Percentiles rank a stretch among this genome's conserved stretches.
Conservation (phyloP, 2,797 vertebrate genomes). For the Alectoris magna region DNA sequence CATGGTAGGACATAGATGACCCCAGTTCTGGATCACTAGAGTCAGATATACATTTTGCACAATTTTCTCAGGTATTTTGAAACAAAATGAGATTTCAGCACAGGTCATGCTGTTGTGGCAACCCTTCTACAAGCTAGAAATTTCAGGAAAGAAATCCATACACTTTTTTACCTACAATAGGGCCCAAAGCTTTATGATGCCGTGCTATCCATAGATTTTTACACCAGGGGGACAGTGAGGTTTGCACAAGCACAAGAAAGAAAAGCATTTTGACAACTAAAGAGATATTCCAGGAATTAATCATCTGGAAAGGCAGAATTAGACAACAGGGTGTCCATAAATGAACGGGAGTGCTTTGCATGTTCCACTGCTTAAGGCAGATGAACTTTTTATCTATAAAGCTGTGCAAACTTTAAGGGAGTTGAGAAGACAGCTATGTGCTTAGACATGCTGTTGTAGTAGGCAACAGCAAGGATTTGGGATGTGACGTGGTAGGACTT, state of each 20-base stretch:
- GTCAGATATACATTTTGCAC: neutral
- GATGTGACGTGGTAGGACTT: too few species aligned
- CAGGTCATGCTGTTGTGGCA: neutral
- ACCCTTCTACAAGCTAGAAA: neutral
- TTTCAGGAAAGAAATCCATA: neutral
- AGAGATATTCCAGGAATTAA: neutral
- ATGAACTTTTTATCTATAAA: slow-evolving; percentile 30
- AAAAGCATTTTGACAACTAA: neutral
- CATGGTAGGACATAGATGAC: neutral
- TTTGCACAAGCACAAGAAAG: neutral
- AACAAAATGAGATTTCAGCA: neutral
- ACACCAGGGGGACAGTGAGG: neutral
- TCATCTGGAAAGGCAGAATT: neutral
- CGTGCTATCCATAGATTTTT: neutral
- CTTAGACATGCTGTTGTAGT: neutral
- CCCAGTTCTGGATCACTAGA: neutral
- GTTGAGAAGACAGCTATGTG: neutral
- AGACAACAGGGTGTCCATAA: neutral
- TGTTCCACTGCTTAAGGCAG: slow-evolving; percentile 10
- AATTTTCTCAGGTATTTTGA: neutral
- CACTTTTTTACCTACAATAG: neutral
- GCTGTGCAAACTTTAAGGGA: slow-evolving; percentile 27
- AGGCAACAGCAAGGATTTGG: too few species aligned
- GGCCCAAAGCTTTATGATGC: neutral
- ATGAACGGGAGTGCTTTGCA: neutral